phyloP scores from a whole-genome alignment of 2,797 vertebrate genomes.

The Erithacus rubecula region DNA sequence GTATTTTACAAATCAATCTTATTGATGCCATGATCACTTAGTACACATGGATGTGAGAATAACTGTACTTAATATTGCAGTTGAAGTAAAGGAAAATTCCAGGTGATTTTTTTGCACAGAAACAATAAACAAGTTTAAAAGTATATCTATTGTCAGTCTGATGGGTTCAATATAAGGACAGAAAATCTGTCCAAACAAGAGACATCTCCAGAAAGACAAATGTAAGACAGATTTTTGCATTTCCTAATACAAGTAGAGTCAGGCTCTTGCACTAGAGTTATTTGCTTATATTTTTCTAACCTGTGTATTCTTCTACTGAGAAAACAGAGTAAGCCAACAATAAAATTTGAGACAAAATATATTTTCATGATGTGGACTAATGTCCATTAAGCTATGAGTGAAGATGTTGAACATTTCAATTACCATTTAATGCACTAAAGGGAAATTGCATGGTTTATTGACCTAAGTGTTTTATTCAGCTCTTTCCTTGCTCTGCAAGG shows the following conservation, averaged over 20 bases:
- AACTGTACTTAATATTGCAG: not conserved
- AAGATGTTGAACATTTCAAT: not conserved
- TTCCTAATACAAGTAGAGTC: rapidly evolving
- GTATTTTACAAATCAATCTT: not conserved
- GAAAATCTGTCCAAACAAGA: not conserved
- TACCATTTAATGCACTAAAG: not conserved
- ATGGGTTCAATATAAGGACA: not conserved
- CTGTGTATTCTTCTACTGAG: not conserved
- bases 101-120: not conserved
- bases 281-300: not conserved
- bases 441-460: not conserved
- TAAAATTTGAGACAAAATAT: not conserved
- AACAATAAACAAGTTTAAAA: not conserved
- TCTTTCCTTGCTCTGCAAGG: not conserved
- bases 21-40: not conserved
- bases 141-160: not conserved
- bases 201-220: not conserved
- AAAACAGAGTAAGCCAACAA: not conserved
- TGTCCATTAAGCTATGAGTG: not conserved
- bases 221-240: not conserved
- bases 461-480: not conserved
- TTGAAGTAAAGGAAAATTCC: not conserved
- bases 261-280: not conserved
- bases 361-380: not conserved
- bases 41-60: not conserved